A percentile compares a stretch with the other conserved stretches of the same genome.
Evolutionary conservation across 2,113 vertebrate species (phyloP).

Genomic region (Numenius arquata): DNA sequence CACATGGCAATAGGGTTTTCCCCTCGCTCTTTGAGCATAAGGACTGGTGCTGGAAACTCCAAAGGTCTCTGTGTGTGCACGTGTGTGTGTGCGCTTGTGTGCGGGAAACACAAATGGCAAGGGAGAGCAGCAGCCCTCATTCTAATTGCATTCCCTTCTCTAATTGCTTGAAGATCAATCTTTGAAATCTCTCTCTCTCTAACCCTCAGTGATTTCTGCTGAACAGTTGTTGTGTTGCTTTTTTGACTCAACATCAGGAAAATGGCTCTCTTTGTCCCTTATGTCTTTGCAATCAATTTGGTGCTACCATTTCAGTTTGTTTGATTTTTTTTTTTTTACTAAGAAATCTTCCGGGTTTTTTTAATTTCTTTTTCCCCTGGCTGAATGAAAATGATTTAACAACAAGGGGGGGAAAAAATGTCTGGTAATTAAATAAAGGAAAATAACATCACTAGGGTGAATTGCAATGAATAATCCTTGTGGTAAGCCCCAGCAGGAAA

Average conservation of each 20-base stretch:
- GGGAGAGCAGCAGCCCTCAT: neutral
- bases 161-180: constrained; percentile 12
- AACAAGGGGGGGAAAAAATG: neutral
- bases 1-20: rapidly evolving
- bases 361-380: neutral
- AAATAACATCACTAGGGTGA: neutral
- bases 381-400: constrained; percentile 52
- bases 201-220: neutral
- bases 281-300: constrained; percentile 3
- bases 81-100: neutral
- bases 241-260: constrained; percentile 11
- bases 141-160: neutral
- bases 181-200: neutral
- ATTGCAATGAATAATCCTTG: constrained; percentile 31
- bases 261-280: constrained; percentile 30
- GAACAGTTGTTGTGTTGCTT: constrained; percentile 13
- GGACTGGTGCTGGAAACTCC: neutral
- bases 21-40: neutral
- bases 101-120: neutral
- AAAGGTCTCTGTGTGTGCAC: rapidly evolving
- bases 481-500: constrained; percentile 40
- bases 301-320: neutral
- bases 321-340: neutral
- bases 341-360: neutral
- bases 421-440: constrained; percentile 50